phyloP scores from a whole-genome alignment of 2,888 invertebrate species.

The Cerceris rybyensis region DNA sequence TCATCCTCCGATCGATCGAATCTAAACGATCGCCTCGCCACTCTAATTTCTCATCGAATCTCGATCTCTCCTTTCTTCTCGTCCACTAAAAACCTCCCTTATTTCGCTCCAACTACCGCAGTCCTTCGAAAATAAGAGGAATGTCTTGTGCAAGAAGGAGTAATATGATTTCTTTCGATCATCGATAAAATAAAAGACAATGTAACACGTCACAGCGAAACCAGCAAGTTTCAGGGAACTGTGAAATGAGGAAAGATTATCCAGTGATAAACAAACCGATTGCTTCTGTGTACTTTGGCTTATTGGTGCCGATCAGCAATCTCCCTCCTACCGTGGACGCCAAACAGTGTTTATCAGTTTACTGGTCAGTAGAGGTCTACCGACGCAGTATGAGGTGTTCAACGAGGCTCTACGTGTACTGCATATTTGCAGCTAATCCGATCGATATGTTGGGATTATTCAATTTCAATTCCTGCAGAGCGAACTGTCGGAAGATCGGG shows the following conservation, averaged over 20 bases:
- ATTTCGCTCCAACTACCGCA: no score
- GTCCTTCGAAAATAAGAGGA: neutral
- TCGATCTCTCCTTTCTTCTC: no score
- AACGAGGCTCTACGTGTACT: slow-evolving; percentile 63
- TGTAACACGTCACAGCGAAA: no score
- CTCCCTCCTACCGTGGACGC: slow-evolving; percentile 34
- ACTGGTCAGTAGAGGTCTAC: slow-evolving; percentile 39
- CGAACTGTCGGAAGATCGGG: neutral
- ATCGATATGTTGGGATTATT: slow-evolving; percentile 69
- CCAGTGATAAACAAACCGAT: slow-evolving; percentile 23
- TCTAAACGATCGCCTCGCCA: no score
- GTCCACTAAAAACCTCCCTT: no score
- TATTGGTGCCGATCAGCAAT: slow-evolving; percentile 38
- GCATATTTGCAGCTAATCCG: slow-evolving; percentile 71
- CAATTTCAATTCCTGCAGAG: slow-evolving; percentile 60
- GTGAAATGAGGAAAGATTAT: slow-evolving; percentile 14
- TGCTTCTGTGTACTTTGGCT: slow-evolving; percentile 38
- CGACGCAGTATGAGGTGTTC: slow-evolving; percentile 53
- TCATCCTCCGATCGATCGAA: no score
- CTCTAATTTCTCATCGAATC: no score
- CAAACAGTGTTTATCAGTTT: slow-evolving; percentile 56
- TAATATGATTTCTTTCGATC: no score
- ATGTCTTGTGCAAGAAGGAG: no score
- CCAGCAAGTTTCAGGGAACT: neutral
- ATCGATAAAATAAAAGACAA: neutral